A percentile compares a stretch with the other conserved stretches of the same genome.
These are phyloP conservation scores for Pseudonaja textilis DNA, from an alignment of 2,113 vertebrate genomes.

Conservation along the genomic window DNA sequence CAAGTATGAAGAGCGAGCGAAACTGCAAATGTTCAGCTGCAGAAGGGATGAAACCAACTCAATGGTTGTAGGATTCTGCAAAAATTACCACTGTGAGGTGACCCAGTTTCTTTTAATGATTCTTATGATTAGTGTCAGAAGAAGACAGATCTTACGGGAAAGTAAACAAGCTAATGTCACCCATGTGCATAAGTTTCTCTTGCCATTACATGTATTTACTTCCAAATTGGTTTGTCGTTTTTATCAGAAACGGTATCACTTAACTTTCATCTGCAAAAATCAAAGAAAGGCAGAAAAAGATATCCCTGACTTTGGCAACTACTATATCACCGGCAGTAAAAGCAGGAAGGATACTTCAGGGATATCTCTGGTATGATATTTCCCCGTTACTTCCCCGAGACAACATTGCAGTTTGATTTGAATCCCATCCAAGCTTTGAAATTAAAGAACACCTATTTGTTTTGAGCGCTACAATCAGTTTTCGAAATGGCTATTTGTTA, in stretches of 20 bases:
- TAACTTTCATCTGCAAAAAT: conserved; percentile 66
- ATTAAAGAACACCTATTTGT: background rate
- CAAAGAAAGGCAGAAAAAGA: conserved; percentile 58
- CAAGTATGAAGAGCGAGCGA: conserved; percentile 64
- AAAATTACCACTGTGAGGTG: conserved; percentile 73
- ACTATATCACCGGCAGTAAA: conserved; percentile 66
- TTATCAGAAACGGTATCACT: conserved; percentile 71
- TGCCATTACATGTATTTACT: conserved; percentile 64
- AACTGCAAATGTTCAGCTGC: conserved; percentile 66
- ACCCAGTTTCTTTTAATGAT: conserved; percentile 71
- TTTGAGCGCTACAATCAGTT: background rate
- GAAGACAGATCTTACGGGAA: conserved; percentile 72
- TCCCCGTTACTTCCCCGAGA: conserved; percentile 35
- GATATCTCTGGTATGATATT: conserved; percentile 47
- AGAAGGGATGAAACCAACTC: conserved; percentile 70
- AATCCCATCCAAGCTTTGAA: conserved; percentile 9
- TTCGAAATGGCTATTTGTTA: background rate
- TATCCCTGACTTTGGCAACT: conserved; percentile 59
- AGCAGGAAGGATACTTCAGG: conserved; percentile 55
- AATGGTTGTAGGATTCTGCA: conserved; percentile 69
- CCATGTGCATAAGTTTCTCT: conserved; percentile 68
- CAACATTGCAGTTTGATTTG: conserved; percentile 33
- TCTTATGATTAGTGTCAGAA: conserved; percentile 61
- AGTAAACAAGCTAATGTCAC: conserved; percentile 69
- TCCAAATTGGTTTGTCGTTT: conserved; percentile 71